These are phyloP conservation scores for Gadus macrocephalus DNA, from an alignment of 2,113 vertebrate genomes.

Conservation along the genomic window DNA sequence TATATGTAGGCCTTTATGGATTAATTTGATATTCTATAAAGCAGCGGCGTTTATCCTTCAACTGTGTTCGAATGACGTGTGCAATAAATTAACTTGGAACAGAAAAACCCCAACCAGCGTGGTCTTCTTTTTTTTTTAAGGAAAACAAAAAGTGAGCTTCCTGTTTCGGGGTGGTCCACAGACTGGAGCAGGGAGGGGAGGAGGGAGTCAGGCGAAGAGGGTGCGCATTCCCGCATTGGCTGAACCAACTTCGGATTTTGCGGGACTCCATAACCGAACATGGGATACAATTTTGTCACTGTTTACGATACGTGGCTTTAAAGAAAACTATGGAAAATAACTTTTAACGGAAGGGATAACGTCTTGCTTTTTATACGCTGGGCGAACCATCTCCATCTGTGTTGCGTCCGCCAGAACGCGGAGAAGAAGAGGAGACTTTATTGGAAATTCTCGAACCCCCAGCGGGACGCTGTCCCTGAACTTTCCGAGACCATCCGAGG, in stretches of 20 bases:
- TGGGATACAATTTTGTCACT: slow-evolving; percentile 63
- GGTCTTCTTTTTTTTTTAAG: slow-evolving; percentile 55
- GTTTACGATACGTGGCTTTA: slow-evolving; percentile 43
- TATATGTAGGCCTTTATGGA: neutral
- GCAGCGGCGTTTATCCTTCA: too few relatives aligned
- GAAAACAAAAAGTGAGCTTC: slow-evolving; percentile 83
- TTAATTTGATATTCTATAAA: too few relatives aligned
- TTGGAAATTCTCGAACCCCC: slow-evolving; percentile 67
- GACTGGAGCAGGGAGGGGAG: slow-evolving; percentile 52
- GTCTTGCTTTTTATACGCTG: slow-evolving; percentile 22
- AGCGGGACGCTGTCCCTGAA: slow-evolving; percentile 52
- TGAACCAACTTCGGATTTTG: slow-evolving; percentile 60
- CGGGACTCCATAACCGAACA: slow-evolving; percentile 68
- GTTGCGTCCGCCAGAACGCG: slow-evolving; percentile 43
- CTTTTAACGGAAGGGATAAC: slow-evolving; percentile 39
- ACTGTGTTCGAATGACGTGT: neutral
- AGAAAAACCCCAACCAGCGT: slow-evolving; percentile 28
- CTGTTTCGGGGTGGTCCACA: slow-evolving; percentile 84
- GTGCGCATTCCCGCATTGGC: slow-evolving; percentile 72
- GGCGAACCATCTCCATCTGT: slow-evolving; percentile 61
- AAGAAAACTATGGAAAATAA: slow-evolving; percentile 39
- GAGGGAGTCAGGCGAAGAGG: slow-evolving; percentile 43
- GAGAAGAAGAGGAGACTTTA: slow-evolving; percentile 57
- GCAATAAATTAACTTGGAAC: slow-evolving; percentile 23
- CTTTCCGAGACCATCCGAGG: slow-evolving; percentile 45